A percentile compares a stretch with the other conserved stretches of the same genome.
phyloP scores from a whole-genome alignment of 2,888 invertebrate species.

The Omphaloscelis lunosa region DNA sequence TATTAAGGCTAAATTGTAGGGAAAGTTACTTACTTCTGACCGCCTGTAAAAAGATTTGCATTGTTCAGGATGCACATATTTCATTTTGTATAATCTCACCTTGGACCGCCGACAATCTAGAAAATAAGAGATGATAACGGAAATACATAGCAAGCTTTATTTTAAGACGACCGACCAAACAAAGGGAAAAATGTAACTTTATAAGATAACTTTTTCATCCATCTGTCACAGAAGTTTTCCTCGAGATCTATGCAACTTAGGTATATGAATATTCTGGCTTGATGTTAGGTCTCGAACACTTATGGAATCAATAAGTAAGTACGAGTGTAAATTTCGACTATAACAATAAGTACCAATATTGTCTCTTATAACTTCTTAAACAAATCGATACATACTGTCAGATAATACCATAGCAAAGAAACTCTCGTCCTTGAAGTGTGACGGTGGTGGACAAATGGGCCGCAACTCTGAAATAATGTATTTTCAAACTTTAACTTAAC shows the following conservation, averaged over 20 bases:
- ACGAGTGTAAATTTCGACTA: background rate
- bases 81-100: conserved; percentile 72
- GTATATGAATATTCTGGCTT: background rate
- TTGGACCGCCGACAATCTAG: conserved; percentile 72
- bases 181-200: background rate
- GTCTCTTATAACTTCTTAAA: background rate
- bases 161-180: background rate
- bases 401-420: conserved; percentile 67
- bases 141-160: background rate
- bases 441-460: conserved; percentile 75
- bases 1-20: background rate
- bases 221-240: background rate
- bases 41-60: conserved; percentile 73
- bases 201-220: no score
- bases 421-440: conserved; percentile 49
- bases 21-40: conserved; percentile 48
- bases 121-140: background rate
- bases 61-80: conserved; percentile 63
- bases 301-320: background rate
- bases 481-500: background rate
- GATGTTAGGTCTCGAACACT: background rate
- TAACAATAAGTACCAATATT: background rate
- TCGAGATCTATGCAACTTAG: background rate
- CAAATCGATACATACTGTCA: conserved; percentile 52
- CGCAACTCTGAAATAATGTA: conserved; percentile 51